phyloP scores from a whole-genome alignment of 1,140 invertebrate species.

The Cherax quadricarinatus region DNA sequence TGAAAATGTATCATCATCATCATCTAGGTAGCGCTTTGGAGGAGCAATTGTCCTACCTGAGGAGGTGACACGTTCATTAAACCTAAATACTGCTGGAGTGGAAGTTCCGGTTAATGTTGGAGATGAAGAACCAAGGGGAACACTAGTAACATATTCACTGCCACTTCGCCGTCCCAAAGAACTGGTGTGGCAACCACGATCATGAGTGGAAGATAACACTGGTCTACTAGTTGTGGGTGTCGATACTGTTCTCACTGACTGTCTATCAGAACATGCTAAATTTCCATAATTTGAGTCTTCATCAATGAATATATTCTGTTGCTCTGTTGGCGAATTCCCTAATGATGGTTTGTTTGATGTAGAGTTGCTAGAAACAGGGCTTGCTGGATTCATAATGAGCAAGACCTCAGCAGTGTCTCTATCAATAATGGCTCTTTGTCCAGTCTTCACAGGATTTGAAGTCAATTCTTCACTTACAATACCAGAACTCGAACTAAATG shows the following conservation, averaged over 20 bases:
- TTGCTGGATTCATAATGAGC: constrained; percentile 54
- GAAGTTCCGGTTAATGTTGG: constrained; percentile 26
- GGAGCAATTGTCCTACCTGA: constrained; percentile 62
- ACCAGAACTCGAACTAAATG: constrained; percentile 10
- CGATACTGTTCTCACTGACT: background rate
- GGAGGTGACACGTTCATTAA: constrained; percentile 54
- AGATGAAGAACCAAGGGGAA: background rate
- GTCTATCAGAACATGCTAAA: background rate
- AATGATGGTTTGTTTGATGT: background rate
- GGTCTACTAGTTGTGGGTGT: background rate
- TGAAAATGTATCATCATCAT: constrained; percentile 44
- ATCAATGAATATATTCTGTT: constrained; percentile 23
- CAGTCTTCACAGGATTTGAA: constrained; percentile 31
- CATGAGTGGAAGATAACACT: background rate
- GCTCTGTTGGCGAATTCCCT: background rate
- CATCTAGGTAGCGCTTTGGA: constrained; percentile 55
- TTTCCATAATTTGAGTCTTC: constrained; percentile 26
- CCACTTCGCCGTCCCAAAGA: constrained; percentile 20
- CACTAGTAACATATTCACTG: background rate
- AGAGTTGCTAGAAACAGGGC: background rate
- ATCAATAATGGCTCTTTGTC: constrained; percentile 43
- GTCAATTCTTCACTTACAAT: background rate
- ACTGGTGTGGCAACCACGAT: background rate
- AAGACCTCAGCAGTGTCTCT: constrained; percentile 38
- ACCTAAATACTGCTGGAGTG: constrained; percentile 56